Conservation (phyloP, 2,797 vertebrate species). For the Mus minutoides region DNA sequence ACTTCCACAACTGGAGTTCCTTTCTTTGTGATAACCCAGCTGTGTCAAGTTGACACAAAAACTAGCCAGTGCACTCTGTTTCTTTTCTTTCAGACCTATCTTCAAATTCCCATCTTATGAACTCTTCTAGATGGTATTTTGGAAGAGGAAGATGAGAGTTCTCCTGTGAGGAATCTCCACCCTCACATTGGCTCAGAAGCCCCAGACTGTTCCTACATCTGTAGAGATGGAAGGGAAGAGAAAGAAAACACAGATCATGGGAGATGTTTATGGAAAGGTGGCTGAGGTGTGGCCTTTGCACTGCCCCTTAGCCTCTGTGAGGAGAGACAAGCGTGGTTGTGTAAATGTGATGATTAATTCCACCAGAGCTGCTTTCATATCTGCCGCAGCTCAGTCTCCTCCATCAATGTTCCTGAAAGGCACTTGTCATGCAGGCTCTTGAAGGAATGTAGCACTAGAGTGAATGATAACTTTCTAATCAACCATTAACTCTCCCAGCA, state of each 20-base stretch:
- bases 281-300: neutral
- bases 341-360: slow-evolving; percentile 61
- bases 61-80: no score
- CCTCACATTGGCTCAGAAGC: neutral
- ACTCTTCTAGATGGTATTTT: neutral
- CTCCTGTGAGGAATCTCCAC: neutral
- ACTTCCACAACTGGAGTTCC: no score
- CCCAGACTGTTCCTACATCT: neutral
- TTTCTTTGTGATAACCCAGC: no score
- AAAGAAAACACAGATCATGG: accelerated
- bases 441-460: neutral
- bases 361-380: neutral
- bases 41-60: no score
- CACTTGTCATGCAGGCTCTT: neutral
- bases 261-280: neutral
- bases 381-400: slow-evolving; percentile 17
- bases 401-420: slow-evolving; percentile 41
- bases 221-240: neutral
- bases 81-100: neutral
- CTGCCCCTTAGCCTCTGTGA: neutral
- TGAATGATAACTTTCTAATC: slow-evolving; percentile 39
- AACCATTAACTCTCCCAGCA: neutral
- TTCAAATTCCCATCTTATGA: neutral
- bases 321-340: neutral
- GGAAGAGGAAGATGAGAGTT: neutral